These are phyloP conservation scores for Diloba caeruleocephala DNA, from an alignment of 2,888 invertebrate genomes.

Conservation along the genomic window DNA sequence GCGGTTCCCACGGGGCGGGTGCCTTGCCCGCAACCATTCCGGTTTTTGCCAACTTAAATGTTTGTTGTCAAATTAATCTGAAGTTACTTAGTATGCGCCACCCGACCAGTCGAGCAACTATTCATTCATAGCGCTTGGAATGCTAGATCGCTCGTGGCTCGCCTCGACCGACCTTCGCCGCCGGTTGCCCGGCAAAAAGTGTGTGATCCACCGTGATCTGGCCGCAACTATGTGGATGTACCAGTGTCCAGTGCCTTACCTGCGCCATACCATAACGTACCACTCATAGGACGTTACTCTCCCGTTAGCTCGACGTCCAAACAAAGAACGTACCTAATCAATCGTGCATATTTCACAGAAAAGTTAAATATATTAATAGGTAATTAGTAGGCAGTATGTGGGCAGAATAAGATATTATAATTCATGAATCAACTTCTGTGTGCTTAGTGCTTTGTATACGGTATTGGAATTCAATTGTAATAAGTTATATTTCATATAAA, in stretches of 20 bases:
- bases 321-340: constrained; percentile 38
- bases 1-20: constrained; percentile 85
- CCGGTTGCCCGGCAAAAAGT: constrained; percentile 68
- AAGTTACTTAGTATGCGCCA: constrained; percentile 83
- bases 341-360: constrained; percentile 34
- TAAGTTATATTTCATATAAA: no score
- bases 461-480: no score
- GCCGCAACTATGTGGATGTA: constrained; percentile 74
- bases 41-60: constrained; percentile 86
- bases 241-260: constrained; percentile 65
- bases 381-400: constrained; percentile 12
- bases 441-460: no score
- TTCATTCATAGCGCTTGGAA: constrained; percentile 88
- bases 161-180: constrained; percentile 82
- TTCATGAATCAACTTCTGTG: no score
- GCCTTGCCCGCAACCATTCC: constrained; percentile 74
- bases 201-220: constrained; percentile 70
- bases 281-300: constrained; percentile 64
- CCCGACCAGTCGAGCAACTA: constrained; percentile 83
- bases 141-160: constrained; percentile 85
- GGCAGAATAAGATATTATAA: constrained; percentile 6
- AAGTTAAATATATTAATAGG: constrained; percentile 20
- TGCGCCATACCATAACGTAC: constrained; percentile 58
- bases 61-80: constrained; percentile 89
- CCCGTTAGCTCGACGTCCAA: constrained; percentile 56